These are phyloP conservation scores for Triplophysa bombifrons DNA, from an alignment of 2,797 vertebrate genomes.

Conservation along the genomic window DNA sequence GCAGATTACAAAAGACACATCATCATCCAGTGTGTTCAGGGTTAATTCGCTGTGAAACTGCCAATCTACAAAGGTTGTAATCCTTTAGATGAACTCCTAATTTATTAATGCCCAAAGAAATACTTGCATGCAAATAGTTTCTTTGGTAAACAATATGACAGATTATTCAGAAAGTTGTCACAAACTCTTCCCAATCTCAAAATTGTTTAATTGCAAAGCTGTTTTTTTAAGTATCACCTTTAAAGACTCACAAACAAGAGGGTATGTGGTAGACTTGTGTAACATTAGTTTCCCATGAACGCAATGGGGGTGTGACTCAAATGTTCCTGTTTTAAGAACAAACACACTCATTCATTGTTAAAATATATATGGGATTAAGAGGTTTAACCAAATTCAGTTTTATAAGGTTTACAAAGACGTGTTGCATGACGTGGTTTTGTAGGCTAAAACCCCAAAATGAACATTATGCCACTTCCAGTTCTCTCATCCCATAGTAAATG, in stretches of 20 bases:
- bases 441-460: too few relatives aligned
- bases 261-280: background rate
- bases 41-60: slow-evolving; percentile 12
- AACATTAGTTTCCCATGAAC: background rate
- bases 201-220: background rate
- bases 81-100: background rate
- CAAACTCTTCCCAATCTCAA: background rate
- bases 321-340: slow-evolving; percentile 4
- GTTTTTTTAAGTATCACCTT: background rate
- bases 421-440: too few relatives aligned
- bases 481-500: too few relatives aligned
- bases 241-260: background rate
- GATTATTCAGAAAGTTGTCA: background rate
- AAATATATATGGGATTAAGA: background rate
- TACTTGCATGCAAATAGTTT: too few relatives aligned
- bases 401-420: background rate
- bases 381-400: background rate
- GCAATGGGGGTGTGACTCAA: background rate
- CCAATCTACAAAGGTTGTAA: background rate
- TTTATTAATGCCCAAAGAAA: background rate
- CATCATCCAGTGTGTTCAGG: background rate
- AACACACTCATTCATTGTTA: background rate
- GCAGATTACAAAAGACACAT: background rate
- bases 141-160: background rate
- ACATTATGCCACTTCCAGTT: too few relatives aligned